Percentiles rank a stretch among this genome's conserved stretches.
phyloP scores from a whole-genome alignment of 2,888 invertebrate genomes.

The Patella ulyssiponensis region DNA sequence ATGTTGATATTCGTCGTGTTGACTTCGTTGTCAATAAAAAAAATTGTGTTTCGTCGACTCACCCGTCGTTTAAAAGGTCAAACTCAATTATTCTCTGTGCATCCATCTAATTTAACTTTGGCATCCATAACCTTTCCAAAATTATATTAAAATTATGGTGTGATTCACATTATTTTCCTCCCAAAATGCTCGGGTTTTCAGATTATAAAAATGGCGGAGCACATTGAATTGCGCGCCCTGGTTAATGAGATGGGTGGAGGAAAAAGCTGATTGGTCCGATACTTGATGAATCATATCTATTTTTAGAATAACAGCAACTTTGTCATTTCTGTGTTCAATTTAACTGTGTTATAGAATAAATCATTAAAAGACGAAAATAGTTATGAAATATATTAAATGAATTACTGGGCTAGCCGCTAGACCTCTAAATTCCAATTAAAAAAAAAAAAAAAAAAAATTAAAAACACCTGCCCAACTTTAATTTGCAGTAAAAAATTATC shows the following conservation, averaged over 20 bases:
- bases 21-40: neutral
- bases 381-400: no score
- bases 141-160: neutral
- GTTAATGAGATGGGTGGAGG: slow-evolving; percentile 13
- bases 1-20: no score
- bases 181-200: neutral
- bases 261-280: neutral
- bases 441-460: no score
- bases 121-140: slow-evolving; percentile 3
- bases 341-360: no score
- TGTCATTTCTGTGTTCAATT: no score
- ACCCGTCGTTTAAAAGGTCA: slow-evolving; percentile 13
- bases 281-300: neutral
- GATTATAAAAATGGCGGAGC: slow-evolving; percentile 26
- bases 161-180: no score
- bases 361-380: no score
- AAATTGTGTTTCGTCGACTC: neutral
- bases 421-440: no score
- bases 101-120: slow-evolving; percentile 7
- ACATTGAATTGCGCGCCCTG: slow-evolving; percentile 26
- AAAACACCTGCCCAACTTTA: no score
- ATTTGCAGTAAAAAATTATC: no score
- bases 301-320: slow-evolving; percentile 1
- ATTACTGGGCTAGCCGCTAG: no score
- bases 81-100: neutral